A percentile compares a stretch with the other conserved stretches of the same genome.
Evolutionary conservation across 1,140 invertebrate genomes (phyloP).

Genomic region (Aphaenogaster floridana): DNA sequence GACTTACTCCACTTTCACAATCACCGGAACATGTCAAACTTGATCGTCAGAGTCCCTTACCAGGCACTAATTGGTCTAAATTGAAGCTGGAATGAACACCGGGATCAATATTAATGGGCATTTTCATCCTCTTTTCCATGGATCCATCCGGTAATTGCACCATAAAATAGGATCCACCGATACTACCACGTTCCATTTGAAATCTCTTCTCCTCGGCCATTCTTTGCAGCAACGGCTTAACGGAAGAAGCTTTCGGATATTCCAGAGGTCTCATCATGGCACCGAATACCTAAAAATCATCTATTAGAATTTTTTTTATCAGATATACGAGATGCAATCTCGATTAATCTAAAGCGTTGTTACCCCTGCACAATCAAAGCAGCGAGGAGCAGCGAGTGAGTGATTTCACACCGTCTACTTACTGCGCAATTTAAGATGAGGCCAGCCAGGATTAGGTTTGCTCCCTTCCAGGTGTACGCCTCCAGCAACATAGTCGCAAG

Average conservation of each 20-base stretch:
- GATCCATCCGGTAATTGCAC: conserved; percentile 96
- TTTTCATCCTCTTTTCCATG: conserved; percentile 95
- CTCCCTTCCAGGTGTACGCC: conserved; percentile 95
- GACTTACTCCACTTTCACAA: not conserved
- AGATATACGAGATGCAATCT: conserved; percentile 86
- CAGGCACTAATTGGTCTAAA: conserved; percentile 92
- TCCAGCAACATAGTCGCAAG: conserved; percentile 92
- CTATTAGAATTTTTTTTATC: conserved; percentile 54
- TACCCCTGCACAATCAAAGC: conserved; percentile 4
- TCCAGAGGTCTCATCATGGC: conserved; percentile 97
- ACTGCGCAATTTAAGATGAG: conserved; percentile 96
- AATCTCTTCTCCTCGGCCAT: conserved; percentile 97
- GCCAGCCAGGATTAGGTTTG: conserved; percentile 96
- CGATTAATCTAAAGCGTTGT: conserved; percentile 34
- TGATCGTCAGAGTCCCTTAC: conserved; percentile 81
- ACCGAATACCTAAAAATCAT: conserved; percentile 91
- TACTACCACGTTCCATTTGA: conserved; percentile 95
- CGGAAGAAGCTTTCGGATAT: conserved; percentile 90
- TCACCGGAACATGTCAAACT: not conserved
- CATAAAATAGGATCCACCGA: conserved; percentile 96
- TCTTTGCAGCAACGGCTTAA: conserved; percentile 93
- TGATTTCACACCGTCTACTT: conserved; percentile 86
- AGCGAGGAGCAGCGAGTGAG: not conserved
- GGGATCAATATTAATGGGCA: conserved; percentile 96
- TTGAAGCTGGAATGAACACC: conserved; percentile 97